Percentiles rank a stretch among this genome's conserved stretches.
phyloP scores from a whole-genome alignment of 2,797 vertebrate species.

The Melopsittacus undulatus region DNA sequence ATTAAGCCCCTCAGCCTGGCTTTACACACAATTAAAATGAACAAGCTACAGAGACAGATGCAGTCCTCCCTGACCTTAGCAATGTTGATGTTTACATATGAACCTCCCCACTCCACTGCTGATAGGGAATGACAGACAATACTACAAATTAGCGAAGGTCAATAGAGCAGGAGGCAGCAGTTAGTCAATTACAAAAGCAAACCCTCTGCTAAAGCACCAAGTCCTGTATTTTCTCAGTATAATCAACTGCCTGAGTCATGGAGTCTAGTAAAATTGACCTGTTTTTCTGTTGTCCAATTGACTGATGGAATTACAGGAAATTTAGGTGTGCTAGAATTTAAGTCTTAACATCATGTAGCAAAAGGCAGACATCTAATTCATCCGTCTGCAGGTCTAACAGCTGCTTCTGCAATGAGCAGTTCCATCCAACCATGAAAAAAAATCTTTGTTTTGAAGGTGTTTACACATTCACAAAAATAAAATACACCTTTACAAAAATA shows the following conservation, averaged over 20 bases:
- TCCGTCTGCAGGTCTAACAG: conserved; percentile 52
- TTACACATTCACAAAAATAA: neutral
- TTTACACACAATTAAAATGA: conserved; percentile 14
- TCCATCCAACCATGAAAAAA: conserved; percentile 54
- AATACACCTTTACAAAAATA: neutral
- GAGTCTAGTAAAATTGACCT: conserved; percentile 73
- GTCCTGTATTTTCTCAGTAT: conserved; percentile 72
- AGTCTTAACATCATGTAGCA: conserved; percentile 62
- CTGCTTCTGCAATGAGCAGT: conserved; percentile 14
- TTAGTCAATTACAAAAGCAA: conserved; percentile 73
- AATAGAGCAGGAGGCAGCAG: conserved; percentile 67
- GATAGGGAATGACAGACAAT: conserved; percentile 71
- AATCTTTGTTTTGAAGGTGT: conserved; percentile 46
- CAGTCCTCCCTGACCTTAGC: conserved; percentile 17
- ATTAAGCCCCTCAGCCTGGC: neutral
- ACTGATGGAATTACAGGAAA: conserved; percentile 71
- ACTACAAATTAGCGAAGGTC: conserved; percentile 74
- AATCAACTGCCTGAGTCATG: conserved; percentile 71
- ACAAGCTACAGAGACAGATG: conserved; percentile 23
- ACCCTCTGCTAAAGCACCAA: conserved; percentile 53
- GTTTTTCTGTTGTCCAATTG: conserved; percentile 65
- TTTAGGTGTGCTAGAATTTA: conserved; percentile 69
- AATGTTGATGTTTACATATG: conserved; percentile 61
- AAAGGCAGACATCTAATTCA: conserved; percentile 71
- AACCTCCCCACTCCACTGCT: conserved; percentile 13